These are phyloP conservation scores for Cyprinodon brontotheroides DNA, from an alignment of 2,113 vertebrate species.

Conservation along the genomic window DNA sequence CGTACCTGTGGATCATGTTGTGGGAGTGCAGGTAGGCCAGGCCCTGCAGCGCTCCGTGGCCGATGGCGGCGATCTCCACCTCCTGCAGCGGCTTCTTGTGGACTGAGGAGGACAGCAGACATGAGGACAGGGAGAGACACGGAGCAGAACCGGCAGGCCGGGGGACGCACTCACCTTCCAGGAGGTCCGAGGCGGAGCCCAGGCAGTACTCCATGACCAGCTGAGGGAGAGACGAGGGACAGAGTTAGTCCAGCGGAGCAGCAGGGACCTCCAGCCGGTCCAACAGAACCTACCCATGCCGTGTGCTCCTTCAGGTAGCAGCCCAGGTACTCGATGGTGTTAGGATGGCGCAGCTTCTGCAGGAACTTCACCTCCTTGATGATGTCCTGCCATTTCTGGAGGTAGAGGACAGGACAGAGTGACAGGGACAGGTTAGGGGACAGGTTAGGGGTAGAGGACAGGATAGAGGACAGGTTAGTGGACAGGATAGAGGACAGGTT, in stretches of 20 bases:
- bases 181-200: constrained; percentile 84
- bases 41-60: constrained; percentile 90
- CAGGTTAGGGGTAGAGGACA: too few relatives aligned
- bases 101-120: constrained; percentile 71
- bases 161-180: constrained; percentile 53
- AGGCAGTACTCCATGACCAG: constrained; percentile 90
- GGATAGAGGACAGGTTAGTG: too few relatives aligned
- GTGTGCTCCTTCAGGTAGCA: constrained; percentile 94
- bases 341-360: constrained; percentile 90
- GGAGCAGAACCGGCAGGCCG: neutral
- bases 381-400: constrained; percentile 95
- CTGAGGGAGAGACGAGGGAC: constrained; percentile 51
- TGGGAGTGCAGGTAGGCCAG: constrained; percentile 92
- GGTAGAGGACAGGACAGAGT: too few relatives aligned
- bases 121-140: neutral
- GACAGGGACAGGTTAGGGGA: too few relatives aligned
- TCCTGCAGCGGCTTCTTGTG: constrained; percentile 95
- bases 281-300: constrained; percentile 84
- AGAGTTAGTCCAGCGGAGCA: neutral
- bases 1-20: constrained; percentile 94
- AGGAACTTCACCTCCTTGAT: constrained; percentile 94
- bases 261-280: too few relatives aligned
- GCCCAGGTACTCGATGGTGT: constrained; percentile 91
- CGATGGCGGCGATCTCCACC: constrained; percentile 92
- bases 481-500: too few relatives aligned